These are phyloP conservation scores for Panagrolaimus sp. DNA, from an alignment of 1,140 invertebrate genomes.

Conservation along the genomic window DNA sequence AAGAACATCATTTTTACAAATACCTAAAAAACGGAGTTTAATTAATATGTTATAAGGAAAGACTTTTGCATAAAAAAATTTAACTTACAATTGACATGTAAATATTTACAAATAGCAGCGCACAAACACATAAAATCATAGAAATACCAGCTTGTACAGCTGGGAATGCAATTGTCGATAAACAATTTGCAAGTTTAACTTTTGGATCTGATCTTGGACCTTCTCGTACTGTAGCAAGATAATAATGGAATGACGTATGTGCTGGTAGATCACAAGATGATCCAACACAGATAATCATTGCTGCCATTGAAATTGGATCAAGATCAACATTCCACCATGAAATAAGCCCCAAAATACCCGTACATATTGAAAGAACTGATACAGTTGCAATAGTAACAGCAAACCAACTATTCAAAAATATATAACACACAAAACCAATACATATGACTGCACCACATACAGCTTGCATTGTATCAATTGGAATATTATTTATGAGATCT, in stretches of 20 bases:
- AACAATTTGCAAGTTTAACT: conserved; percentile 50
- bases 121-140: conserved; percentile 50
- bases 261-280: conserved; percentile 51
- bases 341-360: conserved; percentile 59
- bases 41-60: no score
- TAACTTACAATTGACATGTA: conserved; percentile 52
- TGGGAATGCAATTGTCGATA: conserved; percentile 54
- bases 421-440: conserved; percentile 59
- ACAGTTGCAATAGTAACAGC: conserved; percentile 58
- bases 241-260: conserved; percentile 44
- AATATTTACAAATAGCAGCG: conserved; percentile 47
- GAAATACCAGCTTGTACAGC: conserved; percentile 47
- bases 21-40: conserved; percentile 26
- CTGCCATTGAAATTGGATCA: conserved; percentile 61
- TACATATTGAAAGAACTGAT: conserved; percentile 59
- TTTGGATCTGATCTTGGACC: conserved; percentile 19
- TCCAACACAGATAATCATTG: conserved; percentile 61
- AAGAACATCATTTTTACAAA: conserved; percentile 54
- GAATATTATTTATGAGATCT: conserved; percentile 60
- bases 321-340: conserved; percentile 57
- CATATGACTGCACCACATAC: conserved; percentile 50
- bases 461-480: conserved; percentile 59
- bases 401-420: conserved; percentile 60
- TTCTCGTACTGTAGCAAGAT: conserved; percentile 29
- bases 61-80: background rate